Base-by-base conservation (phyloP, 1,140 invertebrate genomes). In the Drosophila mojavensis region DNA sequence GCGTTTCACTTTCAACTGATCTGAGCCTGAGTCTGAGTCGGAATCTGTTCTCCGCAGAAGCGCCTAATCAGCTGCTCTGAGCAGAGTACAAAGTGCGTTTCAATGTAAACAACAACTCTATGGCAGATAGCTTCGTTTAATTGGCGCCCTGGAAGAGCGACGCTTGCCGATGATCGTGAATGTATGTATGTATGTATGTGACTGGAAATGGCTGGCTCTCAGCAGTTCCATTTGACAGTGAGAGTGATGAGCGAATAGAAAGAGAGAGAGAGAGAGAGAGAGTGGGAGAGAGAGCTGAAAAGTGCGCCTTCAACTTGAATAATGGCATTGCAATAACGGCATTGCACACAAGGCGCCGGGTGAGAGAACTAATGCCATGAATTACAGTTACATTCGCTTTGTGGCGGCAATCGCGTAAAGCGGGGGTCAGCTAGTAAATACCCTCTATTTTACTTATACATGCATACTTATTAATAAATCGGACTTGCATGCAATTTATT, bases 1-100 rank as follows among this genome's bases (percentile, higher is more conserved):
- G 36, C 45, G 50, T 64, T 65, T 82, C 59, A 59, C 71, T 79
- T 77, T 64, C 58, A 56, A 86, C 79, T 82, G 72, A 63, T 43
- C 28, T 36, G 41, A 4, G 39, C 0, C 10, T 7, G 10, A n/a
- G 4, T 13, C n/a, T 4, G n/a, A 53, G 26, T 50, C 24, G 7
- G 33, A 33, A 33, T 33, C 7, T 9, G 11, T 43, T 26, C 5
- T 17, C 15, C 7, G 11, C 45, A 62, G 7, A 51, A 41, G 7
- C 9, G 33, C 45, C 20, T 62, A 80, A 81, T 78, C 79, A 73
- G 59, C 62, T 64, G 59, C 62, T 39, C 10, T 39, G 36, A 39
- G 36, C 11, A 39, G 36, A 55, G 54, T 59, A 13, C 55, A 67
- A 73, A 60, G 70, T 39, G 48, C 70, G 3, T 43, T 10, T 15